Base-by-base conservation (phyloP, 2,888 invertebrate genomes). In the Mongoloraphidia duomilia region DNA sequence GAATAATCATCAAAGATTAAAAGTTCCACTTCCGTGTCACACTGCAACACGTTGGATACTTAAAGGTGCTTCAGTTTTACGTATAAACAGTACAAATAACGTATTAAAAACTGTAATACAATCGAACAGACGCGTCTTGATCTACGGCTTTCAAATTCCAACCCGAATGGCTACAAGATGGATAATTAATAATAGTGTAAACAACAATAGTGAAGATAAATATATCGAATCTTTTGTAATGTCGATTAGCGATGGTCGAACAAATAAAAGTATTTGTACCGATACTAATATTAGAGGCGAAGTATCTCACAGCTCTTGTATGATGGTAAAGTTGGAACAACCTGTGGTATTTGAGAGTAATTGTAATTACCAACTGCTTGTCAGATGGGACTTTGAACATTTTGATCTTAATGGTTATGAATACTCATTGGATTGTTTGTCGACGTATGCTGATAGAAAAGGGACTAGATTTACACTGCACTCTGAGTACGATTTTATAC, bases 401-500 rank as follows among this genome's bases (percentile, higher is more conserved):
- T 40, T 42, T 12, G 43, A 48, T 48, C 34, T 48, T 9, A 48
- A 48, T 26, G 48, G 42, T 2, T 43, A 48, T 26, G 48, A 48
- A 36, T 48, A 48, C 43, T 48, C 48, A 10, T 13, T 48, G 9
- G 48, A 48, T 37, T 42, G 43, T 48, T 37, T 48, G 14, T 48
- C 42, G 13, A 17, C 42, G 12, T 42, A 42, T 34, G 48, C 48
- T 2, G 48, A 48, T 11, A 36, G 48, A 4, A 48, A 48, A 33
- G 48, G 48, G 10, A 48, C 35, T 10, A 41, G 42, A 14, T 48
- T 48, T 26, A 38, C 33, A n/a, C 42, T 42, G 10, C 42, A 26
- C 33, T 48, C 48, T 8, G 48, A 48, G 26, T 48, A 40, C 38
- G 48, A 48, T 43, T 43, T 48, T 11, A 48, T 48, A 36, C 48